phyloP scores from a whole-genome alignment of 2,888 invertebrate genomes.

The Cacoxenus indagator region DNA sequence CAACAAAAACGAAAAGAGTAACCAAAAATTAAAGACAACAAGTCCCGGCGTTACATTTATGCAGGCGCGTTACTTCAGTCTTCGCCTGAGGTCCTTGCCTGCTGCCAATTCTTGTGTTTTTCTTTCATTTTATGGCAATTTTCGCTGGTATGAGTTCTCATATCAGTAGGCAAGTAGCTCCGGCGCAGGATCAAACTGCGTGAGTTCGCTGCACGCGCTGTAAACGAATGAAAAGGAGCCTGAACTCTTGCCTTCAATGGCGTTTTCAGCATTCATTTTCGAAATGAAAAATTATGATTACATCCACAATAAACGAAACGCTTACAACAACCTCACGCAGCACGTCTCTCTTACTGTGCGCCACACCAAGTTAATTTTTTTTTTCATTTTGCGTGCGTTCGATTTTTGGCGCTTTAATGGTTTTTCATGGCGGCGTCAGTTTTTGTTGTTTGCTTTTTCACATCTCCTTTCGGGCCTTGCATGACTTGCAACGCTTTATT shows the following conservation, averaged over 20 bases:
- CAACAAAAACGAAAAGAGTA: background rate
- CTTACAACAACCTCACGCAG: conserved; percentile 50
- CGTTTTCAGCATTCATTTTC: conserved; percentile 55
- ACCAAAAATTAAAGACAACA: background rate
- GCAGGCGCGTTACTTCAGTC: background rate
- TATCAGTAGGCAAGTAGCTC: background rate
- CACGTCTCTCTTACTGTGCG: conserved; percentile 28
- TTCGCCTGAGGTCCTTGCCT: background rate
- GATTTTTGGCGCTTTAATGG: conserved; percentile 42
- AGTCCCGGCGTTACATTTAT: background rate
- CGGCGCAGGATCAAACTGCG: background rate
- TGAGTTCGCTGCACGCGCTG: conserved; percentile 33
- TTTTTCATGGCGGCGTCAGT: conserved; percentile 30
- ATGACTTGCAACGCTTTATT: conserved; percentile 54
- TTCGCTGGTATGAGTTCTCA: background rate
- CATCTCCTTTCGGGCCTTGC: too few species aligned
- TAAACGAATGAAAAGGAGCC: conserved; percentile 61
- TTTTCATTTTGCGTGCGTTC: conserved; percentile 30
- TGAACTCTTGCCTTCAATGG: conserved; percentile 46
- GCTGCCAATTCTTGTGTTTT: background rate
- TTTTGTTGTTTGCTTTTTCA: conserved; percentile 51
- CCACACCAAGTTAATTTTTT: conserved; percentile 21
- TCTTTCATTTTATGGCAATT: background rate
- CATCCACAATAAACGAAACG: conserved; percentile 63
- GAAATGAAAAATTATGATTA: conserved; percentile 63